These are phyloP conservation scores for Agrochola lychnidis DNA, from an alignment of 2,888 invertebrate species.

Conservation along the genomic window DNA sequence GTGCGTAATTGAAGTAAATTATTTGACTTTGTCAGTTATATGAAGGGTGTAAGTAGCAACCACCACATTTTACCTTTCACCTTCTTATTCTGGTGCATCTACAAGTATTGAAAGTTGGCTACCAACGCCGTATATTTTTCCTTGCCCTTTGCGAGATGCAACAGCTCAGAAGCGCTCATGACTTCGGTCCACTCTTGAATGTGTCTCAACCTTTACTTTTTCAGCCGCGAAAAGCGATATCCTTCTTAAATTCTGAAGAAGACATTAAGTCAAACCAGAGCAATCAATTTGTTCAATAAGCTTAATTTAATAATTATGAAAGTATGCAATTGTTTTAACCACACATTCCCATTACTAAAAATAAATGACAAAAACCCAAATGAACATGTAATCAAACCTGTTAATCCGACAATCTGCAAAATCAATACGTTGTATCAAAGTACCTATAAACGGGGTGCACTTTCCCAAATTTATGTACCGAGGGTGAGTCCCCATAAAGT, in stretches of 20 bases:
- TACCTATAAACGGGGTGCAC: slow-evolving; percentile 73
- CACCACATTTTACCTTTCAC: neutral
- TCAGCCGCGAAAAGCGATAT: neutral
- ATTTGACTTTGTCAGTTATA: neutral
- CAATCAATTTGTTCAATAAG: neutral
- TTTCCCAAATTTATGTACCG: slow-evolving; percentile 87
- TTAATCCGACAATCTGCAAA: slow-evolving; percentile 81
- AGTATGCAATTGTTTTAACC: neutral
- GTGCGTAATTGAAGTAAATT: neutral
- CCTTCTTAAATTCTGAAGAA: neutral
- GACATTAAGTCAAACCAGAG: neutral
- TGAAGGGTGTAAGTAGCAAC: neutral
- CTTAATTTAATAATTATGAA: neutral
- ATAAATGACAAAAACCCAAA: slow-evolving; percentile 48
- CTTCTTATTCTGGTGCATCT: neutral
- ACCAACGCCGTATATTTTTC: neutral
- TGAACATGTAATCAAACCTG: slow-evolving; percentile 62
- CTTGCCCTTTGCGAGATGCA: neutral
- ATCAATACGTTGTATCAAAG: slow-evolving; percentile 84
- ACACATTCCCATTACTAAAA: slow-evolving; percentile 3
- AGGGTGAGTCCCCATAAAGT: slow-evolving; percentile 88
- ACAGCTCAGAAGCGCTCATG: neutral
- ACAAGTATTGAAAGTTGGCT: neutral
- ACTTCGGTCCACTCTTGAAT: neutral
- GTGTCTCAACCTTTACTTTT: neutral